phyloP scores from a whole-genome alignment of 2,888 invertebrate species.

The Anodontia alba region DNA sequence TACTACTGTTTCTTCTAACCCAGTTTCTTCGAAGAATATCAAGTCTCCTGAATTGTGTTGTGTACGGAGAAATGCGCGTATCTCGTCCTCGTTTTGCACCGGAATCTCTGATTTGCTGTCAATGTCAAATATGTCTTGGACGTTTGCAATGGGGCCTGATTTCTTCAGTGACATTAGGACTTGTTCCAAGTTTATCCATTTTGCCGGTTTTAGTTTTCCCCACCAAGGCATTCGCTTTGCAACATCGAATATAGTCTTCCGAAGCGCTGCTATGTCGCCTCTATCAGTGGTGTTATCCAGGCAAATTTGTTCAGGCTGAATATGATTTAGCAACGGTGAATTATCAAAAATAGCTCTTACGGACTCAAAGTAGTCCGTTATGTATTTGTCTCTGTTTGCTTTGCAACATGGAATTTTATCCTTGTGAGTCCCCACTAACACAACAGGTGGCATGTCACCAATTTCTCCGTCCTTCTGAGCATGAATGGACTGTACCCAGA shows the following conservation, averaged over 20 bases:
- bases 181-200: constrained; percentile 20
- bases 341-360: constrained; percentile 28
- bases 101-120: neutral
- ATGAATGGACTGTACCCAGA: neutral
- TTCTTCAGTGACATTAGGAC: neutral
- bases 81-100: neutral
- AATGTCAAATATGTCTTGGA: neutral
- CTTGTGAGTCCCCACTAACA: constrained; percentile 45
- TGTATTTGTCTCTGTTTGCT: constrained; percentile 13
- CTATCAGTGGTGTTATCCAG: neutral
- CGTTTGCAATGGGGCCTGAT: neutral
- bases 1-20: constrained; percentile 1
- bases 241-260: neutral
- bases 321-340: constrained; percentile 34
- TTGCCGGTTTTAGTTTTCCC: constrained; percentile 8
- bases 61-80: constrained; percentile 12
- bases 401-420: constrained; percentile 13
- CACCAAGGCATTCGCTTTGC: neutral
- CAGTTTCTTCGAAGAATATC: constrained; percentile 16
- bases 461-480: neutral
- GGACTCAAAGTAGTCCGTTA: constrained; percentile 18
- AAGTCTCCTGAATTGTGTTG: constrained; percentile 14
- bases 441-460: constrained; percentile 19
- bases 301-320: constrained; percentile 28
- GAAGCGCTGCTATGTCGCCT: neutral